Percentiles rank a stretch among this genome's conserved stretches.
These are phyloP conservation scores for Willowsia nigromaculata DNA, from an alignment of 2,888 invertebrate species.

Conservation along the genomic window DNA sequence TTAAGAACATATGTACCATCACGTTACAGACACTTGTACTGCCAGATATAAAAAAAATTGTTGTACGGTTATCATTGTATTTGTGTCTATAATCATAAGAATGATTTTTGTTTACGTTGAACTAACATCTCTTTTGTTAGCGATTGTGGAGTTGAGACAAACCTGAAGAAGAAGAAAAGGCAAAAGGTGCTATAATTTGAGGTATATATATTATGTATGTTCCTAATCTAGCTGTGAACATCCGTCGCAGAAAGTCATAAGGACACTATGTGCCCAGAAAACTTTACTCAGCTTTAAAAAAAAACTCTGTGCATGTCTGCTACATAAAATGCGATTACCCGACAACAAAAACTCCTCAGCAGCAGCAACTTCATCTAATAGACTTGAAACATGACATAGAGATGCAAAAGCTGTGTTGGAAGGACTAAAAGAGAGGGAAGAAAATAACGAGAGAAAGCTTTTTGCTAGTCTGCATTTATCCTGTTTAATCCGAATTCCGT, in stretches of 20 bases:
- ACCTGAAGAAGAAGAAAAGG: neutral
- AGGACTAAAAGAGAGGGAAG: neutral
- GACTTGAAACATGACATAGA: conserved; percentile 25
- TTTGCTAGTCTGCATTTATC: conserved; percentile 53
- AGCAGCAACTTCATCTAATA: conserved; percentile 39
- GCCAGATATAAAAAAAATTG: too few species aligned
- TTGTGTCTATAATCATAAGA: neutral
- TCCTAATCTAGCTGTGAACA: conserved; percentile 60
- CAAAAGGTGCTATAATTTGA: neutral
- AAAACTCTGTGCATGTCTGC: conserved; percentile 1
- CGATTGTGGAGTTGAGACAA: neutral
- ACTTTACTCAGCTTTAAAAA: conserved; percentile 26
- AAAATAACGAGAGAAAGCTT: conserved; percentile 51
- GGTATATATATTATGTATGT: neutral
- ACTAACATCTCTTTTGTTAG: neutral
- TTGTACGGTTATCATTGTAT: neutral
- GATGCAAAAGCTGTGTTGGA: conserved; percentile 37
- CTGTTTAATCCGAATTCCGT: conserved; percentile 58
- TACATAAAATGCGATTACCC: conserved; percentile 36
- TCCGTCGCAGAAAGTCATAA: conserved; percentile 69
- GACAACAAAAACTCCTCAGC: conserved; percentile 6
- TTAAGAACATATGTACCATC: neutral
- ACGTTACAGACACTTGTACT: neutral
- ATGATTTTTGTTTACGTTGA: neutral
- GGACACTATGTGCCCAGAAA: conserved; percentile 75